Percentiles rank a stretch among this genome's conserved stretches.
These are phyloP conservation scores for Apotomis capreana DNA, from an alignment of 2,888 invertebrate genomes.

Conservation along the genomic window DNA sequence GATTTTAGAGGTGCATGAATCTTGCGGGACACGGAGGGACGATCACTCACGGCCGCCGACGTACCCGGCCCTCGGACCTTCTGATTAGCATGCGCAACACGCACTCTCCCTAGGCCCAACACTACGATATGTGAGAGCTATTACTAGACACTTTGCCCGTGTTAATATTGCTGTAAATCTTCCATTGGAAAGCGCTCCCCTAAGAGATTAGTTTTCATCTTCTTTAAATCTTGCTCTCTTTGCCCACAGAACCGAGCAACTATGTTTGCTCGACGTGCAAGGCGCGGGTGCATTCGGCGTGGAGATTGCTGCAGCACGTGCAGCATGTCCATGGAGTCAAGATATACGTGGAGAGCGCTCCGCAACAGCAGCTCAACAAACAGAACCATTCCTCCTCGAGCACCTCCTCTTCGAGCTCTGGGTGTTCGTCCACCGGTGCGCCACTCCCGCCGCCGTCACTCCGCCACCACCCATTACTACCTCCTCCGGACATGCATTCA, in stretches of 20 bases:
- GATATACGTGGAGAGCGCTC: constrained; percentile 90
- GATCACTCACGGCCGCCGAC: constrained; percentile 79
- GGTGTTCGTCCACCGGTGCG: constrained; percentile 79
- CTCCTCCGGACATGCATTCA: constrained; percentile 89
- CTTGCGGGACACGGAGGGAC: constrained; percentile 80
- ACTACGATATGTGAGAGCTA: constrained; percentile 83
- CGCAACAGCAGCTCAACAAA: constrained; percentile 71
- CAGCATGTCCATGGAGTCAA: constrained; percentile 97
- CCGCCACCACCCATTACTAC: constrained; percentile 86
- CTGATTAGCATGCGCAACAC: constrained; percentile 78
- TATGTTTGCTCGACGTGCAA: constrained; percentile 98
- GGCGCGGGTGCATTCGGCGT: constrained; percentile 95
- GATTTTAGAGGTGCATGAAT: constrained; percentile 84
- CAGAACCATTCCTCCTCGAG: constrained; percentile 84
- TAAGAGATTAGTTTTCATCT: constrained; percentile 44
- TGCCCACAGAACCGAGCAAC: constrained; percentile 93
- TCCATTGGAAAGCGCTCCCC: constrained; percentile 65
- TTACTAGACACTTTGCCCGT: constrained; percentile 83
- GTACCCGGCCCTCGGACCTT: constrained; percentile 72
- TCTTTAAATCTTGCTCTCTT: constrained; percentile 55
- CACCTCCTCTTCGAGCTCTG: constrained; percentile 83
- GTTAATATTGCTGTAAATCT: constrained; percentile 82
- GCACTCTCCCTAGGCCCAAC: constrained; percentile 78
- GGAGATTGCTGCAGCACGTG: constrained; percentile 97
- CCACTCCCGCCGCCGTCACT: constrained; percentile 85